Evolutionary conservation across 2,113 vertebrate species (phyloP).

Genomic region (Gambusia affinis): DNA sequence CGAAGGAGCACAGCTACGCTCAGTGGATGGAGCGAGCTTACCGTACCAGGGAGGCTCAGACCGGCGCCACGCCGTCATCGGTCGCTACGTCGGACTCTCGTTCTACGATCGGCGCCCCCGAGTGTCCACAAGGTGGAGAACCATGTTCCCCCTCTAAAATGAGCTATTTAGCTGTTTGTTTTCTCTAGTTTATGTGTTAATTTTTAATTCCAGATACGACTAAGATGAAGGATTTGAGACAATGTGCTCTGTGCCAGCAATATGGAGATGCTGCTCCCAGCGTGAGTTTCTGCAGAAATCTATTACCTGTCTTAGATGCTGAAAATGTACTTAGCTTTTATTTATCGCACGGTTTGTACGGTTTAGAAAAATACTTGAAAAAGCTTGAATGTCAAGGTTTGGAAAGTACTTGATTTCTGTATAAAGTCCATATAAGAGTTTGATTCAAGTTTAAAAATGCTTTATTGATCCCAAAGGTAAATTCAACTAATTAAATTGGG

Average conservation of each 20-base stretch:
- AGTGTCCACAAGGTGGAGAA: conserved; percentile 56
- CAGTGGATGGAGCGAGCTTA: conserved; percentile 86
- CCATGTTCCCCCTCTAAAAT: neutral
- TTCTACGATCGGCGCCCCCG: neutral
- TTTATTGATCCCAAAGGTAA: too few species aligned
- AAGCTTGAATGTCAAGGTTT: too few species aligned
- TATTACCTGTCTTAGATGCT: neutral
- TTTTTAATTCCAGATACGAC: conserved; percentile 30
- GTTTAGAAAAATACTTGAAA: too few species aligned
- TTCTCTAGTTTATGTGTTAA: neutral
- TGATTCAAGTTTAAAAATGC: too few species aligned
- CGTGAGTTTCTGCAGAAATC: conserved; percentile 66
- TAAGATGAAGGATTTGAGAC: conserved; percentile 78
- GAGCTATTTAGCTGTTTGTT: neutral
- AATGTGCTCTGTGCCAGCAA: conserved; percentile 87
- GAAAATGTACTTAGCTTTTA: neutral
- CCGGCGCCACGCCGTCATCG: neutral
- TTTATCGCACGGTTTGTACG: too few species aligned
- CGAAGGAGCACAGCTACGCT: conserved; percentile 89
- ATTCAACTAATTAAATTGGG: too few species aligned
- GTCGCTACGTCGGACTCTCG: conserved; percentile 14
- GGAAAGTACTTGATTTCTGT: too few species aligned
- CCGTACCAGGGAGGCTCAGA: conserved; percentile 37
- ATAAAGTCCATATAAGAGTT: too few species aligned
- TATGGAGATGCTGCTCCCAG: conserved; percentile 84